Evolutionary conservation across 2,888 invertebrate species (phyloP).

Genomic region (Hymenopus coronatus): DNA sequence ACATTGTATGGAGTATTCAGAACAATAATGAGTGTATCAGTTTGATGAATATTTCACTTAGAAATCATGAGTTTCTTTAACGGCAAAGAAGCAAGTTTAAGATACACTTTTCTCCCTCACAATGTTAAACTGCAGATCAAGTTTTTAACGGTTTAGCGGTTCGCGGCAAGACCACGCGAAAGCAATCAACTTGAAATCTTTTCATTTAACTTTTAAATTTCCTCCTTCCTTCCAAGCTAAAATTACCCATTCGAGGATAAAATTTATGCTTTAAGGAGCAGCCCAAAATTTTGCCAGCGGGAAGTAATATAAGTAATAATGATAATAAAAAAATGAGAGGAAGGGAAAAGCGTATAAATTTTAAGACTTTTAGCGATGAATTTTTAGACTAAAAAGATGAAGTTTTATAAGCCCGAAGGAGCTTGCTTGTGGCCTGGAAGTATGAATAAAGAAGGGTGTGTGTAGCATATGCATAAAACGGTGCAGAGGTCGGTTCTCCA

Average conservation of each 20-base stretch:
- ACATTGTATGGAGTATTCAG: too few species aligned
- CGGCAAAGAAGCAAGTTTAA: not conserved
- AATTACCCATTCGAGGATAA: slow-evolving; percentile 3
- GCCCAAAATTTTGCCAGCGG: not conserved
- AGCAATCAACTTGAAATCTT: not conserved
- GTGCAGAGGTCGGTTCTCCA: not conserved
- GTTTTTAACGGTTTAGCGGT: slow-evolving; percentile 3
- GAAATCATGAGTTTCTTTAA: not conserved
- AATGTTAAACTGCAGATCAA: not conserved
- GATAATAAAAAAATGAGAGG: not conserved
- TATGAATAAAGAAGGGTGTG: not conserved
- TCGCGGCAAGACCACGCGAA: not conserved
- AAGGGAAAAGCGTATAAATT: not conserved
- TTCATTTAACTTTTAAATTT: slow-evolving; percentile 20
- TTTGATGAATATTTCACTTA: not conserved
- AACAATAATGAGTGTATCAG: too few species aligned
- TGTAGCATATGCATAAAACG: not conserved
- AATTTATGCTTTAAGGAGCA: slow-evolving; percentile 4
- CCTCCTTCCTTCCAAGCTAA: not conserved
- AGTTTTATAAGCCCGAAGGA: slow-evolving; percentile 1
- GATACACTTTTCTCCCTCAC: not conserved
- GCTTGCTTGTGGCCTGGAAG: not conserved
- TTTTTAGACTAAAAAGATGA: not conserved
- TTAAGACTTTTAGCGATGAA: slow-evolving; percentile 2
- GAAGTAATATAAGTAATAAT: not conserved